Conservation (phyloP, 2,888 invertebrate species). For the Torymus aiolomorphi region DNA sequence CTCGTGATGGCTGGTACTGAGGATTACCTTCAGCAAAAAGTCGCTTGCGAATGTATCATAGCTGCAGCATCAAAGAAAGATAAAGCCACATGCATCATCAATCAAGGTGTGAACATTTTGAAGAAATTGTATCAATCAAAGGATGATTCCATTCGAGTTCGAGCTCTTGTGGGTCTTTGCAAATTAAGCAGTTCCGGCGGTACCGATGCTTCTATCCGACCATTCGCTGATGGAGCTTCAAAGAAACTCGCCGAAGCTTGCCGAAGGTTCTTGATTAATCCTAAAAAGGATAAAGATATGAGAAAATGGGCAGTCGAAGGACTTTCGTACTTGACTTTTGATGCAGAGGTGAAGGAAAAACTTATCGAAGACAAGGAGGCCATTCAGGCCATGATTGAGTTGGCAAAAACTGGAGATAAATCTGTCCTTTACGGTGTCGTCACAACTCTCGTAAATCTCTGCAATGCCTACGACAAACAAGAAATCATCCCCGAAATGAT, state of each 20-base stretch:
- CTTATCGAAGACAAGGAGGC: conserved; percentile 90
- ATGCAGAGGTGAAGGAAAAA: conserved; percentile 99
- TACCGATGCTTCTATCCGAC: conserved; percentile 93
- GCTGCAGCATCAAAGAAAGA: conserved; percentile 98
- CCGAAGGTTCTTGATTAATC: conserved; percentile 91
- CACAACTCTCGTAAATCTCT: conserved; percentile 95
- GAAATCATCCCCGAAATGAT: conserved; percentile 97
- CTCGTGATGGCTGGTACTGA: conserved; percentile 96
- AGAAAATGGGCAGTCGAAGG: conserved; percentile 98
- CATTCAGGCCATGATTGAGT: conserved; percentile 89
- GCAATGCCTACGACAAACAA: conserved; percentile 98
- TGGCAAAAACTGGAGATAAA: conserved; percentile 92
- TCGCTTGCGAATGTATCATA: conserved; percentile 97
- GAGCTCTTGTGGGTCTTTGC: conserved; percentile 94
- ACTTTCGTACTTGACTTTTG: conserved; percentile 95
- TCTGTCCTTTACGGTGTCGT: conserved; percentile 94
- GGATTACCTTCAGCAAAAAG: conserved; percentile 92
- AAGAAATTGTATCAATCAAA: conserved; percentile 93
- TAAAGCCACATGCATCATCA: conserved; percentile 92
- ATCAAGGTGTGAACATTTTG: conserved; percentile 93
- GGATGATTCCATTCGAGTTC: conserved; percentile 92
- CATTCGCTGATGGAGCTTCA: conserved; percentile 97
- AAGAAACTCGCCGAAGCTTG: conserved; percentile 95
- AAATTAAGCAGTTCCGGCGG: conserved; percentile 97
- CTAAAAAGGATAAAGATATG: conserved; percentile 91